Percentiles rank a stretch among this genome's conserved stretches.
These are phyloP conservation scores for Anguilla megastoma DNA, from an alignment of 2,797 vertebrate genomes.

Conservation along the genomic window DNA sequence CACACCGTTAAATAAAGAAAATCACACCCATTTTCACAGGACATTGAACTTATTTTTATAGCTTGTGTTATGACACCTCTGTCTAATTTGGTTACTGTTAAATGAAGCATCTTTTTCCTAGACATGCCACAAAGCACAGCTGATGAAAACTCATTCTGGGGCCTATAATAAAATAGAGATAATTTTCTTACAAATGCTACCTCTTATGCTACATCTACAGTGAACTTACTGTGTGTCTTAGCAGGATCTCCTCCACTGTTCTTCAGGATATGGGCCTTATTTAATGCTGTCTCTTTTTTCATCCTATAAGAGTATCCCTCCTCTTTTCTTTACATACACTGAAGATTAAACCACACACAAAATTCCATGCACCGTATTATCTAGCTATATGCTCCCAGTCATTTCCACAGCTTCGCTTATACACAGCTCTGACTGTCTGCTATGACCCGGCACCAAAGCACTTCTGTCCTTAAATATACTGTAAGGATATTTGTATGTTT, in stretches of 20 bases:
- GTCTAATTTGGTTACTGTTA: background rate
- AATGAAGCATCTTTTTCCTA: background rate
- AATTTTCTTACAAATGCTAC: background rate
- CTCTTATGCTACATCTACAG: background rate
- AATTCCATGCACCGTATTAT: background rate
- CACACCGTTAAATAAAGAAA: constrained; percentile 3
- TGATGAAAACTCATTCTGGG: background rate
- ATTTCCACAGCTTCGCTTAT: background rate
- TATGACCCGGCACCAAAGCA: background rate
- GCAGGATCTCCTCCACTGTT: background rate
- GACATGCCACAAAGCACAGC: background rate
- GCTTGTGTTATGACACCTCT: constrained; percentile 20
- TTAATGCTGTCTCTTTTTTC: background rate
- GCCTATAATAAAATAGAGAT: background rate
- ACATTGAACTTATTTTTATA: constrained; percentile 15
- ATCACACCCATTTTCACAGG: background rate
- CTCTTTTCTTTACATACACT: background rate
- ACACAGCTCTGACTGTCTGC: background rate
- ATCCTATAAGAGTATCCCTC: background rate
- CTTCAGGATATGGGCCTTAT: background rate
- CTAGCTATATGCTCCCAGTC: background rate
- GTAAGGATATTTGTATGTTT: background rate
- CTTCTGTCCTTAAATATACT: background rate
- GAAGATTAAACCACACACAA: background rate
- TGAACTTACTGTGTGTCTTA: background rate